Percentiles rank a stretch among this genome's conserved stretches.
Conservation (phyloP, 2,797 vertebrate species). For the Coracias cyanogaster region DNA sequence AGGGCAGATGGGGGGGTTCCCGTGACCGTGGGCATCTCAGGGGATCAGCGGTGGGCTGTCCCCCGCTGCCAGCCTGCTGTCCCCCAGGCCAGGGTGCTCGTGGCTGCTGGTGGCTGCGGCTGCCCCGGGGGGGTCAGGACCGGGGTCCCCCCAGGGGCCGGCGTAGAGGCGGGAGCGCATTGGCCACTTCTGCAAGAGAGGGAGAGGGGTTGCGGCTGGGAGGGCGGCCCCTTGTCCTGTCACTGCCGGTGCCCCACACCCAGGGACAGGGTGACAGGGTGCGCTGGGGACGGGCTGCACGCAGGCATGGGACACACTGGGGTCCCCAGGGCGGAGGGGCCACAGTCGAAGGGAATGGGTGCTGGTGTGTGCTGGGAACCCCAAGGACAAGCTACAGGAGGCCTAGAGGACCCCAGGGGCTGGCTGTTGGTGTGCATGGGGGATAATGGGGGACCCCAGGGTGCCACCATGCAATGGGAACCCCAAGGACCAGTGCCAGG, state of each 20-base stretch:
- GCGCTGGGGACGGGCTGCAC: too few relatives aligned
- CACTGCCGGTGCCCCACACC: background rate
- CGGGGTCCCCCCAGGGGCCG: constrained; percentile 78
- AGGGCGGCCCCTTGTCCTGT: too few relatives aligned
- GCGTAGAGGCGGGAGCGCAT: constrained; percentile 89
- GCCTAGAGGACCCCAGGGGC: too few relatives aligned
- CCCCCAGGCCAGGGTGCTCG: background rate
- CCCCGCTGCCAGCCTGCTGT: background rate
- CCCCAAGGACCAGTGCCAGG: background rate
- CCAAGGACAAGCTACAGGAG: too few relatives aligned
- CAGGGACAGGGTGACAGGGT: background rate
- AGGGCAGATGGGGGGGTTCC: background rate
- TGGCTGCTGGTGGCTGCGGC: background rate
- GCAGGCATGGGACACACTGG: background rate
- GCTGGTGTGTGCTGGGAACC: background rate
- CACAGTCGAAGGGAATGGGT: background rate
- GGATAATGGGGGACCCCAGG: background rate
- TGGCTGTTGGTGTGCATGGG: too few relatives aligned
- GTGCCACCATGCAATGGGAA: background rate
- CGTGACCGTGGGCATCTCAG: rapidly evolving
- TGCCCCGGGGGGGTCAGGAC: constrained; percentile 53
- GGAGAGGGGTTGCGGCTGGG: too few relatives aligned
- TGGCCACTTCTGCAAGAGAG: constrained; percentile 87
- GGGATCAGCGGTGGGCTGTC: background rate
- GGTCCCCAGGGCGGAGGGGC: background rate